Evolutionary conservation across 2,888 invertebrate species (phyloP).

Genomic region (Antheraea yamamai): DNA sequence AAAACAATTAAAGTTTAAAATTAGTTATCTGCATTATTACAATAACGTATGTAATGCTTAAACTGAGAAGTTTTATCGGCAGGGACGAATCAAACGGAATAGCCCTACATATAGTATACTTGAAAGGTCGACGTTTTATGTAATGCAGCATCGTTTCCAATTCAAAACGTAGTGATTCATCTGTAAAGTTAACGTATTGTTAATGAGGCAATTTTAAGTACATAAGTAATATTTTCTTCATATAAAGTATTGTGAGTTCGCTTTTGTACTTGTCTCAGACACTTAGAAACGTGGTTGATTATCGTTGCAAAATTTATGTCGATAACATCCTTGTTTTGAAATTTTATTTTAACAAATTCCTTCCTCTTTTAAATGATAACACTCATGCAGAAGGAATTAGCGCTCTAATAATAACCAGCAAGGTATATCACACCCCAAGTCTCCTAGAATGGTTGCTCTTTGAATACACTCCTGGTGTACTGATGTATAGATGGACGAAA

Average conservation of each 20-base stretch:
- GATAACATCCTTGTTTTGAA: no score
- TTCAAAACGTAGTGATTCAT: slow-evolving; percentile 10
- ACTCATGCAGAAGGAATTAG: no score
- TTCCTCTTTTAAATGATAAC: no score
- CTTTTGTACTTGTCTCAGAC: no score
- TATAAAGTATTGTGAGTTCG: not conserved
- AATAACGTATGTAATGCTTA: slow-evolving; percentile 8
- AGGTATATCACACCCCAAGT: no score
- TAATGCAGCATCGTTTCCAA: not conserved
- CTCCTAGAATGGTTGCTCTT: no score
- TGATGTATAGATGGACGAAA: no score
- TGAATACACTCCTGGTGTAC: no score
- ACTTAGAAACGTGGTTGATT: not conserved
- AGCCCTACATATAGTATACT: not conserved
- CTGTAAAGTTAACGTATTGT: slow-evolving; percentile 14
- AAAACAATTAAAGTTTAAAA: not conserved
- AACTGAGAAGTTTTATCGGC: not conserved
- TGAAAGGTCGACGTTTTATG: not conserved
- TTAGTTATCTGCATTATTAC: not conserved
- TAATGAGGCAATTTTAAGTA: not conserved
- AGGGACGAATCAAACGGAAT: slow-evolving; percentile 3
- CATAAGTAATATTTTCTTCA: not conserved
- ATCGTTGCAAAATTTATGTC: no score
- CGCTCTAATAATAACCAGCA: no score
- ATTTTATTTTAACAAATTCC: no score